phyloP scores from a whole-genome alignment of 2,888 invertebrate species.

The Rhagophthalmus giganteus region DNA sequence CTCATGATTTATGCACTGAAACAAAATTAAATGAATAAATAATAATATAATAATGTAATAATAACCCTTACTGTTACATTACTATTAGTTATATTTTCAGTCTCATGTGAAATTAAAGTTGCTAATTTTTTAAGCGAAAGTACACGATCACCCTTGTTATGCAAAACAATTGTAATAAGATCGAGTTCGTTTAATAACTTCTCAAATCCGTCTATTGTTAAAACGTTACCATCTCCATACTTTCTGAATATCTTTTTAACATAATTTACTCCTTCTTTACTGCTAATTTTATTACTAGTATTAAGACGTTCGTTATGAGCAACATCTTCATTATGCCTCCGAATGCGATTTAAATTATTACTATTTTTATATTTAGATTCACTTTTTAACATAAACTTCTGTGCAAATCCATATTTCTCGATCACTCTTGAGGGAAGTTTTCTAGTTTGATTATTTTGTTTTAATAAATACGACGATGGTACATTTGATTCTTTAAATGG shows the following conservation, averaged over 20 bases:
- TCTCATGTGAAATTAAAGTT: slow-evolving; percentile 27
- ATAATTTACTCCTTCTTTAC: slow-evolving; percentile 51
- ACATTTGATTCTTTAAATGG: slow-evolving; percentile 14
- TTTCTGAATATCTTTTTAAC: slow-evolving; percentile 68
- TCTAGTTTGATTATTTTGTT: slow-evolving; percentile 3
- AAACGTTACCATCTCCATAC: slow-evolving; percentile 66
- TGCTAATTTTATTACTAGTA: slow-evolving; percentile 32
- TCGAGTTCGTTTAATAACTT: slow-evolving; percentile 60
- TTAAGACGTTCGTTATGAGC: slow-evolving; percentile 10
- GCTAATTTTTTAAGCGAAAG: slow-evolving; percentile 20
- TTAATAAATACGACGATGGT: slow-evolving; percentile 7
- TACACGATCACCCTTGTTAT: slow-evolving; percentile 11
- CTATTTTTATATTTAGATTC: slow-evolving; percentile 1
- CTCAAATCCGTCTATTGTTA: slow-evolving; percentile 72
- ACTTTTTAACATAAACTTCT: background rate
- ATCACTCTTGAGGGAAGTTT: background rate
- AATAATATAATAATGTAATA: slow-evolving; percentile 1
- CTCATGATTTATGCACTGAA: slow-evolving; percentile 34
- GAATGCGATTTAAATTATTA: slow-evolving; percentile 6
- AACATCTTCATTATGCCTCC: slow-evolving; percentile 34
- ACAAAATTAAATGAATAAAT: slow-evolving; percentile 9
- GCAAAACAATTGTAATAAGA: slow-evolving; percentile 16
- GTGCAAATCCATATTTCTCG: background rate
- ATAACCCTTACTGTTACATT: slow-evolving; percentile 39
- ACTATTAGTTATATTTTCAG: slow-evolving; percentile 28